Conservation (phyloP, 2,113 vertebrate species). For the Phyllostomus hastatus region DNA sequence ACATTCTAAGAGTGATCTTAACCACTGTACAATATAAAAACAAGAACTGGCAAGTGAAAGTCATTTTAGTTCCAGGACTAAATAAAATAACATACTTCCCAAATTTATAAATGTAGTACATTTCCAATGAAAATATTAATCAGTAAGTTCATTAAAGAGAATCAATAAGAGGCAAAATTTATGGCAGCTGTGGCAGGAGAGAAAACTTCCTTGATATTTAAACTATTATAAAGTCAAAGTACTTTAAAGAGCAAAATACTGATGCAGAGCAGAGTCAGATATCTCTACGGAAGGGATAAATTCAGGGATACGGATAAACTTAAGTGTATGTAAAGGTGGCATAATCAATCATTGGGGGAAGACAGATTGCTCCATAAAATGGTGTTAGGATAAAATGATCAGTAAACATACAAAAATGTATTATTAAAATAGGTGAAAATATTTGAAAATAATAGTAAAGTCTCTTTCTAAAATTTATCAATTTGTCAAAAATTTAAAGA, state of each 20-base stretch:
- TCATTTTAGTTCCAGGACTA: constrained; percentile 4
- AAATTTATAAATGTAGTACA: constrained; percentile 19
- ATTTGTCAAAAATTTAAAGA: constrained; percentile 13
- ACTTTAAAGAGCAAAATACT: constrained; percentile 8
- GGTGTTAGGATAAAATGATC: background rate
- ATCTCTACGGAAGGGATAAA: background rate
- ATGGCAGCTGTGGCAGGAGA: background rate
- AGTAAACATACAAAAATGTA: background rate
- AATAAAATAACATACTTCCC: background rate
- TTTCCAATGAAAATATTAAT: constrained; percentile 35
- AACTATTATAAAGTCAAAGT: background rate
- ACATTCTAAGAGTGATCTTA: background rate
- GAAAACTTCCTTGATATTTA: constrained; percentile 20
- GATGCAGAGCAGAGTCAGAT: background rate
- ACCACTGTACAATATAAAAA: background rate
- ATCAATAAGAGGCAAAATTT: background rate
- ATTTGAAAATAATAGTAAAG: constrained; percentile 5
- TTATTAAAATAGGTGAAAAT: background rate
- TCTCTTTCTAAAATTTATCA: background rate
- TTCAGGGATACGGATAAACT: background rate
- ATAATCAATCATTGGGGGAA: background rate
- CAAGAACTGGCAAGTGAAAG: background rate
- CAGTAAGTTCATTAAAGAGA: constrained; percentile 2
- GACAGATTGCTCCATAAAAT: background rate
- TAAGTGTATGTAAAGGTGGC: background rate